Base-by-base conservation (phyloP, 1,140 invertebrate genomes). In the Papilio polyxenes region DNA sequence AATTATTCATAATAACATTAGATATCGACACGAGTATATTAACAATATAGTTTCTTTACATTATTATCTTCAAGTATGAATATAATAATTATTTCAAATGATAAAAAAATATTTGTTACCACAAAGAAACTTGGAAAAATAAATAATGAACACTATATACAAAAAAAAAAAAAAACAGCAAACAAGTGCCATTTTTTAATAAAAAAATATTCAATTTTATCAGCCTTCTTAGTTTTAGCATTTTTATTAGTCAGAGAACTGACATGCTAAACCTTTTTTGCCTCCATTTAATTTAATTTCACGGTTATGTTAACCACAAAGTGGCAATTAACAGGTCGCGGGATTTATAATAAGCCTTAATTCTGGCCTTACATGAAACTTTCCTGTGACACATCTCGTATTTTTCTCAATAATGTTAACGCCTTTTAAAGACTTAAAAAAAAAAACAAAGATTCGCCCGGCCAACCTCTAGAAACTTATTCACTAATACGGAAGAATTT, bases 1-100 rank as follows among this genome's bases (percentile, higher is more conserved):
- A 80, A 82, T 82, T 82, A 86, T 86, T 84, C 83, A 83, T 82
- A 62, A 40, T 15, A 44, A 44, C 7, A 59, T 59, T 75, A 20
- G 74, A 75, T 49, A 49, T 75, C 74, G 17, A 11, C 4, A 75
- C n/a, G 44, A 75, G 17, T 49, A 75, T 48, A 72, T 49, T 49
- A 48, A 49, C 13, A 75, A n/a, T 49, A 48, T 48, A 9, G 37
- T 75, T 20, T 20, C 44, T 48, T 49, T 75, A 13, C 3, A 48
- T 9, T 1, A 17, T 11, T 49, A 75, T 69, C 65, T 69, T 37
- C 8, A 6, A 17, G 31, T 69, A 69, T 37, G 5, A 69, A 65
- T 23, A 20, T 23, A 7, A 65, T 65, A 31, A 23, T 65, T 65
- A 65, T 65, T 31, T 65, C 6, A 11, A 65, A 44, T 44, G 40